Evolutionary conservation across 1,140 invertebrate genomes (phyloP), one percentile per base, ranked within the genome.

Genomic region (Sinella curviseta): DNA sequence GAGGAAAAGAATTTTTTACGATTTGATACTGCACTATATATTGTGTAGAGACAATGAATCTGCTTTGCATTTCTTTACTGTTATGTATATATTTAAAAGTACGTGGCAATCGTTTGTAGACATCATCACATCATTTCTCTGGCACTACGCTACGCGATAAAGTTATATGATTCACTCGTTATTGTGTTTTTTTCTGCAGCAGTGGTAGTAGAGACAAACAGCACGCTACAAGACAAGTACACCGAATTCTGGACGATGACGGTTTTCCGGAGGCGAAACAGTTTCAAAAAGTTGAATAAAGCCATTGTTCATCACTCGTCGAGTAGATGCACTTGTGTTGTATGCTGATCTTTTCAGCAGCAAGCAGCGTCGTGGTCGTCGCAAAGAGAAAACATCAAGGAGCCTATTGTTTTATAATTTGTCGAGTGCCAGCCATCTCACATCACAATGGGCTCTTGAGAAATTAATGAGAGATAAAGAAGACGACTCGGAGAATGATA

Each of bases 321-420:
- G 26, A 33, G 26, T 16, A 65, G 8, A 4, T 65, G 57, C 16
- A n/a, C 26, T 8, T 48, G 8, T 8, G 57, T 17, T 4, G 57
- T 65, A n/a, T 65, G 24, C 8, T 65, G 16, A 65, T 65, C 57
- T 12, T 16, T 26, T 65, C 57, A 65, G 14, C 57, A 65, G 24
- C 14, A 65, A n/a, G 24, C 16, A 26, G 57, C 16, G 26, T 26
- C 16, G 24, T 65, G 57, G 57, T 26, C 39, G 39, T 65, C 26
- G 24, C 8, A 14, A 65, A 65, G 57, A 31, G 57, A 65, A 65
- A 65, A n/a, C 8, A 70, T 17, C 8, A 70, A 70, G 65, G 28
- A 70, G 31, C 31, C 65, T 33, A 79, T 81, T 79, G 80, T 81
- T 81, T 81, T 76, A 79, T 81, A 81, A 79, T 81, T 81, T 81